Percentiles rank a stretch among this genome's conserved stretches.
Conservation (phyloP, 1,140 invertebrate genomes). For the Conus betulinus region DNA sequence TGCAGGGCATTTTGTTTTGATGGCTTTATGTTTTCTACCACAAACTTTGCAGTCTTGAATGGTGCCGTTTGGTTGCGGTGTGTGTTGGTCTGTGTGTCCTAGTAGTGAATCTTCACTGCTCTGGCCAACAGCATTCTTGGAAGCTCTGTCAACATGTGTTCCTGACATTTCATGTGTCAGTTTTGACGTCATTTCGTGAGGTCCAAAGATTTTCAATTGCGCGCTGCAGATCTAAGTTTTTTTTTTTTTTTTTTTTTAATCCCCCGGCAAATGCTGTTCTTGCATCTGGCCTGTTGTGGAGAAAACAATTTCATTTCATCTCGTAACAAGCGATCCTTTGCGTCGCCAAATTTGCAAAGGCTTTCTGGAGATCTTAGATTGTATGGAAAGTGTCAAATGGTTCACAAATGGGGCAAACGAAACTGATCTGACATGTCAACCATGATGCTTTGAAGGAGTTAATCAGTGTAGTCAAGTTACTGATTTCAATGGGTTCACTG, state of each 20-base stretch:
- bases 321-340: not conserved
- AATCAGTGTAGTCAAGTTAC: too few species aligned
- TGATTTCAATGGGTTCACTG: too few species aligned
- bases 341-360: not conserved
- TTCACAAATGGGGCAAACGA: not conserved
- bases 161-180: not conserved
- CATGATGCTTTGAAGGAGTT: too few species aligned
- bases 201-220: not conserved
- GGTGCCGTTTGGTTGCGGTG: not conserved
- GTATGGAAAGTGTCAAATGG: not conserved
- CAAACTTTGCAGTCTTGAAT: constrained; percentile 2
- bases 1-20: constrained; percentile 2
- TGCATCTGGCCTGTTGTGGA: not conserved
- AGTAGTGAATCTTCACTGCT: too few species aligned
- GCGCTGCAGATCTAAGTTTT: not conserved
- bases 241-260: not conserved
- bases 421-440: not conserved
- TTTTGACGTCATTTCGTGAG: not conserved
- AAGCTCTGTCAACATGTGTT: not conserved
- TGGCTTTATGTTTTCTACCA: not conserved
- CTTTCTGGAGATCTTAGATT: not conserved
- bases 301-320: not conserved
- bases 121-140: too few species aligned
- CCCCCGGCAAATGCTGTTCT: not conserved
- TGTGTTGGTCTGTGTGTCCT: not conserved